Conservation (phyloP, 2,888 invertebrate genomes). For the Crossocerus cetratus region DNA sequence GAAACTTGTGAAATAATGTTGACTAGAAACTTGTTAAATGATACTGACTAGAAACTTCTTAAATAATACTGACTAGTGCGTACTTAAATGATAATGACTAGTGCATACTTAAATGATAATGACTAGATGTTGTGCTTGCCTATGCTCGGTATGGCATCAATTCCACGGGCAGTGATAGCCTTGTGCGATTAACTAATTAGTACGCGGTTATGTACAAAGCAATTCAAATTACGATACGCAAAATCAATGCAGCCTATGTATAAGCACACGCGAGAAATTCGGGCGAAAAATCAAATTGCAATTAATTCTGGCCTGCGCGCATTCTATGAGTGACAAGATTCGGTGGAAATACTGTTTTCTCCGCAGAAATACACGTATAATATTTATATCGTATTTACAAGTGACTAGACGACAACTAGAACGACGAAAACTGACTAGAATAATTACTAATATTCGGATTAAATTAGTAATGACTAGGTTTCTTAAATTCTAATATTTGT, state of each 20-base stretch:
- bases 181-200: slow-evolving; percentile 7
- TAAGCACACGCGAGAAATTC: neutral
- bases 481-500: slow-evolving; percentile 1
- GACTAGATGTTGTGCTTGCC: slow-evolving; percentile 12
- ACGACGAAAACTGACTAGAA: slow-evolving; percentile 22
- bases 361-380: neutral
- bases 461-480: neutral
- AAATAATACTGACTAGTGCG: slow-evolving; percentile 12
- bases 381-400: neutral
- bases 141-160: slow-evolving; percentile 60
- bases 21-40: slow-evolving; percentile 9
- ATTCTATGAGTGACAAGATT: slow-evolving; percentile 31
- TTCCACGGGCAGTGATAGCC: slow-evolving; percentile 65
- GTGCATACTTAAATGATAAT: slow-evolving; percentile 11
- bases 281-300: slow-evolving; percentile 65
- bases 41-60: neutral
- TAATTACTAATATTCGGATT: slow-evolving; percentile 5
- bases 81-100: neutral
- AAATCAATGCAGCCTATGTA: slow-evolving; percentile 2
- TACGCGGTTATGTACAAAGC: slow-evolving; percentile 1
- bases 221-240: neutral
- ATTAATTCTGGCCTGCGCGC: slow-evolving; percentile 72
- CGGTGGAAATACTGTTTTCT: neutral
- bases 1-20: neutral
- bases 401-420: slow-evolving; percentile 10